phyloP scores from a whole-genome alignment of 2,113 vertebrate genomes.

The Poeciliopsis prolifica region DNA sequence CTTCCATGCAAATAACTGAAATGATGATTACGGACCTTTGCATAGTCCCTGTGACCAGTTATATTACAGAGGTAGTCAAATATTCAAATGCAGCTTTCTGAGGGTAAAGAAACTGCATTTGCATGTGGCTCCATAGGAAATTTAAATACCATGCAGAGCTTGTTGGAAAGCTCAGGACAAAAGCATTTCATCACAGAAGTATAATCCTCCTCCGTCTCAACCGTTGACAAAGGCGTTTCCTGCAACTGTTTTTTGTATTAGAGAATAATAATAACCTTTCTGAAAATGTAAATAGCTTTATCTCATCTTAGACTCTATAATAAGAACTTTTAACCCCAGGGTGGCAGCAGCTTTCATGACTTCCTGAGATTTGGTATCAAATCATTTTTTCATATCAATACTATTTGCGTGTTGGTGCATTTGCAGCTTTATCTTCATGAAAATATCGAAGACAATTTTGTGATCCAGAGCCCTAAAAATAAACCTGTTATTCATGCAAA shows the following conservation, averaged over 20 bases:
- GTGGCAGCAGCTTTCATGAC: not conserved
- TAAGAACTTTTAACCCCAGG: not conserved
- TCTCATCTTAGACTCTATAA: not conserved
- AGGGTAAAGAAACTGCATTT: constrained; percentile 28
- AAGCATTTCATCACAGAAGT: constrained; percentile 8
- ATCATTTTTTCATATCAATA: not conserved
- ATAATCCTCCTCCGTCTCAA: not conserved
- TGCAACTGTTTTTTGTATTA: not conserved
- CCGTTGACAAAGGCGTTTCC: not conserved
- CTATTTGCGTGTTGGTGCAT: not conserved
- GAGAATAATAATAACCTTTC: not conserved
- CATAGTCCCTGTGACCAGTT: constrained; percentile 14
- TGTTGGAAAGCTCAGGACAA: constrained; percentile 30
- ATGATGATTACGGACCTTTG: constrained; percentile 23
- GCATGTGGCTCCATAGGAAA: constrained; percentile 24
- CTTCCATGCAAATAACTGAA: constrained; percentile 29
- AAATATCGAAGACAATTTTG: not conserved
- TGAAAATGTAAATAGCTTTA: not conserved
- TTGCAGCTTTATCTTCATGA: not conserved
- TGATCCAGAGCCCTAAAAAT: constrained; percentile 23
- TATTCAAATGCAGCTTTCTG: constrained; percentile 26
- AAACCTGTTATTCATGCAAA: constrained; percentile 8
- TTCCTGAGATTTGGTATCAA: not conserved
- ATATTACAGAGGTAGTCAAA: constrained; percentile 8
- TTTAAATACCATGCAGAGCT: constrained; percentile 24